These are phyloP conservation scores for Sebastes nivosus DNA, from an alignment of 2,797 vertebrate species.

Conservation along the genomic window DNA sequence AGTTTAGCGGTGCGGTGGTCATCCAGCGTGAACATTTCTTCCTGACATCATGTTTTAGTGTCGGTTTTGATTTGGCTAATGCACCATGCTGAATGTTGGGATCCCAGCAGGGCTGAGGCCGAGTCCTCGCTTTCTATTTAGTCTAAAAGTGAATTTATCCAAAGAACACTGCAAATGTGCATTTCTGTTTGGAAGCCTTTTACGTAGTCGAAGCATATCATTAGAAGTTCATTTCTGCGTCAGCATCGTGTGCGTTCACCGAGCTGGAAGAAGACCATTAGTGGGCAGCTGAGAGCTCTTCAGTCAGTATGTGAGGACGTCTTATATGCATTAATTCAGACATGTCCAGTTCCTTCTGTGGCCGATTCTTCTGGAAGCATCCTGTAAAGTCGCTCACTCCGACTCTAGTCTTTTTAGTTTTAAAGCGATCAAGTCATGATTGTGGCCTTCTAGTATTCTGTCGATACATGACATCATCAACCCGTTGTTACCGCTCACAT, in stretches of 20 bases:
- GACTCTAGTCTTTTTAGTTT: slow-evolving; percentile 33
- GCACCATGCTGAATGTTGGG: slow-evolving; percentile 64
- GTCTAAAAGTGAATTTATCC: slow-evolving; percentile 76
- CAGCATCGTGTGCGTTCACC: slow-evolving; percentile 30
- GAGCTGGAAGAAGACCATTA: slow-evolving; percentile 5
- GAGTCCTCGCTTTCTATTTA: slow-evolving; percentile 38
- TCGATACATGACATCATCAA: slow-evolving; percentile 74
- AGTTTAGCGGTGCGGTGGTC: neutral
- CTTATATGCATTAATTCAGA: slow-evolving; percentile 55
- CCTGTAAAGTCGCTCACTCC: slow-evolving; percentile 44
- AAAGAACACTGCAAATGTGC: slow-evolving; percentile 78
- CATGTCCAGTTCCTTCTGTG: slow-evolving; percentile 40
- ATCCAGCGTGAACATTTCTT: slow-evolving; percentile 12
- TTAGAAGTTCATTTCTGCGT: slow-evolving; percentile 39
- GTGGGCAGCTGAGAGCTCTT: slow-evolving; percentile 18
- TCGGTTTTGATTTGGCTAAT: slow-evolving; percentile 45
- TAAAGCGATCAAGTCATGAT: slow-evolving; percentile 78
- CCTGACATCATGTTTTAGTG: slow-evolving; percentile 14
- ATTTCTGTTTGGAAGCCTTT: slow-evolving; percentile 67
- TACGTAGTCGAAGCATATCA: slow-evolving; percentile 75
- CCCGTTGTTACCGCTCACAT: slow-evolving; percentile 47
- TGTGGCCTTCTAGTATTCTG: slow-evolving; percentile 87
- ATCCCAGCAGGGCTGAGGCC: slow-evolving; percentile 2
- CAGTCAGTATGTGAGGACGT: slow-evolving; percentile 7
- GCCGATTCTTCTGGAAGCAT: slow-evolving; percentile 38